Conservation (phyloP, 1,140 invertebrate species). For the Vanessa atalanta region DNA sequence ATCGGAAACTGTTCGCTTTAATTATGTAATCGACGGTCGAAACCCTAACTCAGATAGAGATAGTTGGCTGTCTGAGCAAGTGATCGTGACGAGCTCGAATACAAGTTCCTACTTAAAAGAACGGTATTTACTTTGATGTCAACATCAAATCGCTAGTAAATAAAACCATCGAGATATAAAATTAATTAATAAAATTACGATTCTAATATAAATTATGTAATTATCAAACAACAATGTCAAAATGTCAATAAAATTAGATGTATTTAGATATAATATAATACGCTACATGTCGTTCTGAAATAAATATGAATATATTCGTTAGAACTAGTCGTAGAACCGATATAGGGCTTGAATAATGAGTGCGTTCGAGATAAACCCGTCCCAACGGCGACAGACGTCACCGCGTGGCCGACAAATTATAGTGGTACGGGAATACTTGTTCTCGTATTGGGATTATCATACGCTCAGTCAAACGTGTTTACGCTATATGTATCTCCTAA, state of each 20-base stretch:
- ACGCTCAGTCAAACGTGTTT: constrained; percentile 41
- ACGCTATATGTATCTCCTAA: constrained; percentile 44
- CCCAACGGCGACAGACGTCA: constrained; percentile 63
- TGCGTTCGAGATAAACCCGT: constrained; percentile 63
- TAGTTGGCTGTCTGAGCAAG: constrained; percentile 28
- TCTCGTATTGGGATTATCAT: constrained; percentile 53
- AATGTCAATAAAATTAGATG: constrained; percentile 7
- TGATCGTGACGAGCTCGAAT: constrained; percentile 34
- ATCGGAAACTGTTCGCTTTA: constrained; percentile 40
- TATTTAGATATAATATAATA: background rate
- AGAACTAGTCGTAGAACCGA: constrained; percentile 29
- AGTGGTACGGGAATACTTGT: constrained; percentile 54
- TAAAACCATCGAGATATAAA: background rate
- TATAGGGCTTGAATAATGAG: constrained; percentile 61
- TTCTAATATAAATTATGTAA: background rate
- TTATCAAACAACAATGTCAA: background rate
- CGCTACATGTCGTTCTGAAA: background rate
- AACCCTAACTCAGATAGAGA: constrained; percentile 27
- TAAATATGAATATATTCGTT: constrained; percentile 11
- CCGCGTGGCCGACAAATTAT: constrained; percentile 65
- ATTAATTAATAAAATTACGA: background rate
- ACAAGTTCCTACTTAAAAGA: background rate
- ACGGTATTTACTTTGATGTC: background rate
- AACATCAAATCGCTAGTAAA: background rate
- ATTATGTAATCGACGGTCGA: constrained; percentile 36